A percentile compares a stretch with the other conserved stretches of the same genome.
These are phyloP conservation scores for Sebastes itinus DNA, from an alignment of 2,797 vertebrate genomes.

Conservation along the genomic window DNA sequence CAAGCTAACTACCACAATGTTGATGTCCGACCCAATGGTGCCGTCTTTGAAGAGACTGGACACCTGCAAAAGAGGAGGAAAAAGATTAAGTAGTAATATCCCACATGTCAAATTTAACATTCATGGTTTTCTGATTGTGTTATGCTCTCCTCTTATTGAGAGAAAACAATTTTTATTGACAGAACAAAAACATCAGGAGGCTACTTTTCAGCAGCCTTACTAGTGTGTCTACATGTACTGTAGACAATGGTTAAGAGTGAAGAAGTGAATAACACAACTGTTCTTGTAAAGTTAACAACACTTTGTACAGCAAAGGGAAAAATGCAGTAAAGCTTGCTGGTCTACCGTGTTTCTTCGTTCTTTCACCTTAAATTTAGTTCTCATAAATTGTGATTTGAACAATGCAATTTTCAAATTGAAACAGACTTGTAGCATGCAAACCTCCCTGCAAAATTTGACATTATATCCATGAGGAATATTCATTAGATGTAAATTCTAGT, in stretches of 20 bases:
- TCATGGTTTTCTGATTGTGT: background rate
- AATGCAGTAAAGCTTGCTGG: background rate
- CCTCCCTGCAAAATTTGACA: background rate
- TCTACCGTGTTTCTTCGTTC: background rate
- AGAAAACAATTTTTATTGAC: background rate
- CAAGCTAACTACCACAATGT: slow-evolving; percentile 94
- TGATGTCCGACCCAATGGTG: slow-evolving; percentile 96
- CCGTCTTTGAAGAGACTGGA: slow-evolving; percentile 98
- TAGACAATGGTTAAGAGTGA: background rate
- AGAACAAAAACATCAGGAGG: background rate
- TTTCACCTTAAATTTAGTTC: background rate
- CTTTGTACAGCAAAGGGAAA: background rate
- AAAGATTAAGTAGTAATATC: background rate
- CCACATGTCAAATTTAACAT: background rate
- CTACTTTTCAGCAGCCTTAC: background rate
- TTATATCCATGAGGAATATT: background rate
- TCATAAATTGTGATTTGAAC: background rate
- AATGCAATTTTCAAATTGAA: background rate
- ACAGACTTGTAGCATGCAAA: background rate
- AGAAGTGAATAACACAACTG: background rate
- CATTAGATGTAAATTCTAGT: background rate
- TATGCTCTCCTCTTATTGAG: background rate
- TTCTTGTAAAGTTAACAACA: background rate
- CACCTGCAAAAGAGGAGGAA: slow-evolving; percentile 79
- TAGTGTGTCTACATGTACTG: background rate